These are phyloP conservation scores for Scaptomyza graminum DNA, from an alignment of 1,140 invertebrate species.

Conservation along the genomic window DNA sequence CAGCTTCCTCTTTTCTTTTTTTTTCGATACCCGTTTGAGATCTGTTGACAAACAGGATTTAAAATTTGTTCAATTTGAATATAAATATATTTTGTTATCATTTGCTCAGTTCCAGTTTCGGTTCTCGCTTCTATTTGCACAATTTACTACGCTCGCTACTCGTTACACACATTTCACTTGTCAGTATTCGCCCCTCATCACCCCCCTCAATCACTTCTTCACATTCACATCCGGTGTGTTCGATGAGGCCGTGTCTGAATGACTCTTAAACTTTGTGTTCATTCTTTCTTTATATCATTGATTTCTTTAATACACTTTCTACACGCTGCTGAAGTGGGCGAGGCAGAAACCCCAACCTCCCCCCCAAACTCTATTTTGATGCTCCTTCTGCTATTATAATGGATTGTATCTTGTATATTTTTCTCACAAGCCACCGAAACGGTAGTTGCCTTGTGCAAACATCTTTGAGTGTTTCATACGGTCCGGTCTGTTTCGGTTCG, in stretches of 20 bases:
- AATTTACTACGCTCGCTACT: conserved; percentile 28
- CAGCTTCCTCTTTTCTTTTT: conserved; percentile 1
- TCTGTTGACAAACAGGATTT: conserved; percentile 81
- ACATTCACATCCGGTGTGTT: conserved; percentile 72
- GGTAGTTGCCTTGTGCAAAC: conserved; percentile 81
- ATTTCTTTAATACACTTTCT: conserved; percentile 81
- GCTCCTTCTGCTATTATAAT: conserved; percentile 1
- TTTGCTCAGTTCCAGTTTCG: conserved; percentile 44
- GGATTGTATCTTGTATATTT: conserved; percentile 64
- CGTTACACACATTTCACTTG: conserved; percentile 59
- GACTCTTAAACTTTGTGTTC: conserved; percentile 49
- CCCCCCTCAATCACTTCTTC: conserved; percentile 11
- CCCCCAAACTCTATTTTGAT: background rate
- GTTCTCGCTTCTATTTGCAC: conserved; percentile 4
- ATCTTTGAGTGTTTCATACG: conserved; percentile 58
- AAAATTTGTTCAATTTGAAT: conserved; percentile 80
- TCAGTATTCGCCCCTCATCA: conserved; percentile 25
- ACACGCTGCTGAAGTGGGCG: conserved; percentile 71
- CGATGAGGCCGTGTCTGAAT: conserved; percentile 29
- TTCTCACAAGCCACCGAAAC: conserved; percentile 82
- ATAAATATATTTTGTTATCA: conserved; percentile 44
- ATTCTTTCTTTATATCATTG: conserved; percentile 65
- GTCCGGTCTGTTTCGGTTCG: background rate
- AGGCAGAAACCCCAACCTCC: conserved; percentile 18
- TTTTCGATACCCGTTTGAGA: conserved; percentile 20